These are phyloP conservation scores for Cavia aperea DNA, from an alignment of 2,113 vertebrate genomes.

Conservation along the genomic window DNA sequence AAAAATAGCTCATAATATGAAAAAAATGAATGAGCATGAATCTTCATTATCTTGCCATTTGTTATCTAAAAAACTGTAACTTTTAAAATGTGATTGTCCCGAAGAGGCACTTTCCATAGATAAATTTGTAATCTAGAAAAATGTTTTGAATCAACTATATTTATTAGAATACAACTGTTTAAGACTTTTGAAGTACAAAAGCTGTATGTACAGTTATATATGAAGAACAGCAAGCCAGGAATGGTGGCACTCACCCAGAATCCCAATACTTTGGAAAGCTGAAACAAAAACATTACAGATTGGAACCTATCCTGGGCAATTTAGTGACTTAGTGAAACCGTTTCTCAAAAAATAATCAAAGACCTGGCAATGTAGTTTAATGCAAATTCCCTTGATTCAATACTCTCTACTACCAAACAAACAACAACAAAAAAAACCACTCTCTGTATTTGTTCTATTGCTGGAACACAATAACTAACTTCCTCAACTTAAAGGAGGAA, in stretches of 20 bases:
- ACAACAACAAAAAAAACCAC: background rate
- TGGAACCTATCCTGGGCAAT: background rate
- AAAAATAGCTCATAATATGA: background rate
- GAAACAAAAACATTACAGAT: background rate
- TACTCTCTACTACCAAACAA: background rate
- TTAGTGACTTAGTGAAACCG: background rate
- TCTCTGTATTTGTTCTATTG: background rate
- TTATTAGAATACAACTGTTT: background rate
- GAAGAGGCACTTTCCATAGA: background rate
- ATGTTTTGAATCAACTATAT: background rate
- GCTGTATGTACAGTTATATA: background rate
- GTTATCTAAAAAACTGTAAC: background rate
- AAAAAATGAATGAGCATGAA: background rate
- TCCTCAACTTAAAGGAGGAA: background rate
- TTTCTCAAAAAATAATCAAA: background rate
- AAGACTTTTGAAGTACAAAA: background rate
- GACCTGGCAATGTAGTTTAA: background rate
- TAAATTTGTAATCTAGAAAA: slow-evolving; percentile 16
- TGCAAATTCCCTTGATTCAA: background rate
- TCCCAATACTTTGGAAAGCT: background rate
- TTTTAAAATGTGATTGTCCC: background rate
- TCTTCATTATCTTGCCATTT: background rate
- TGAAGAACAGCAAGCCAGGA: background rate
- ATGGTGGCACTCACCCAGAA: background rate
- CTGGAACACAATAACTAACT: background rate